phyloP scores from a whole-genome alignment of 2,797 vertebrate genomes.

The Todus mexicanus region DNA sequence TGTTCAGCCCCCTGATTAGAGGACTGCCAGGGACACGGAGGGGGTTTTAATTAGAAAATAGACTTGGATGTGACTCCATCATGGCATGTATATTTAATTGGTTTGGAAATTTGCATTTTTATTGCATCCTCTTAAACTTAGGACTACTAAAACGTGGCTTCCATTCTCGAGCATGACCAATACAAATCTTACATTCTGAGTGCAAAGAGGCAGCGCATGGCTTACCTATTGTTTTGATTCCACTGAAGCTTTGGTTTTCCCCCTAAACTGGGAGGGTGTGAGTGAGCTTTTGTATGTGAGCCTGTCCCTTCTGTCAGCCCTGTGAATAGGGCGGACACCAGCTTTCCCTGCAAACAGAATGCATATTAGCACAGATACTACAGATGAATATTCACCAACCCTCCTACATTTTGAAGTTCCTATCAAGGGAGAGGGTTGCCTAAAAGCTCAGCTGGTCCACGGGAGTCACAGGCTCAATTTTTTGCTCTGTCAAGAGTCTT shows the following conservation, averaged over 20 bases:
- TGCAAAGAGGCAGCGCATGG: not conserved
- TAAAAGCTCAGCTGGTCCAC: not conserved
- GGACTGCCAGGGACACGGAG: not conserved
- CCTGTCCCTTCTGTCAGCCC: not conserved
- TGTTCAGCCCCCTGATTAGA: not conserved
- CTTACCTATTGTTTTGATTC: not conserved
- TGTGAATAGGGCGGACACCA: not conserved
- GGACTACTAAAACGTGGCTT: not conserved
- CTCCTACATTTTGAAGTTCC: not conserved
- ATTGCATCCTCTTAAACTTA: not conserved
- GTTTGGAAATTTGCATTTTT: conserved; percentile 7
- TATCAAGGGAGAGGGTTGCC: not conserved
- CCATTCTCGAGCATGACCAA: not conserved
- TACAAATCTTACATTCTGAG: not conserved
- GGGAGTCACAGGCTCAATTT: not conserved
- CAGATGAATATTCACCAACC: not conserved
- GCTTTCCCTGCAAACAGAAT: not conserved
- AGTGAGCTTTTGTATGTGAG: not conserved
- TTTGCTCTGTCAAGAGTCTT: not conserved
- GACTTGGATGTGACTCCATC: not conserved
- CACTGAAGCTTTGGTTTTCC: not conserved
- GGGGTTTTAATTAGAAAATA: not conserved
- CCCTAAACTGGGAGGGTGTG: not conserved
- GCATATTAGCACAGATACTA: not conserved
- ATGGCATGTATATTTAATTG: not conserved